Conservation (phyloP, 2,797 vertebrate species). For the Neosalanx taihuensis region DNA sequence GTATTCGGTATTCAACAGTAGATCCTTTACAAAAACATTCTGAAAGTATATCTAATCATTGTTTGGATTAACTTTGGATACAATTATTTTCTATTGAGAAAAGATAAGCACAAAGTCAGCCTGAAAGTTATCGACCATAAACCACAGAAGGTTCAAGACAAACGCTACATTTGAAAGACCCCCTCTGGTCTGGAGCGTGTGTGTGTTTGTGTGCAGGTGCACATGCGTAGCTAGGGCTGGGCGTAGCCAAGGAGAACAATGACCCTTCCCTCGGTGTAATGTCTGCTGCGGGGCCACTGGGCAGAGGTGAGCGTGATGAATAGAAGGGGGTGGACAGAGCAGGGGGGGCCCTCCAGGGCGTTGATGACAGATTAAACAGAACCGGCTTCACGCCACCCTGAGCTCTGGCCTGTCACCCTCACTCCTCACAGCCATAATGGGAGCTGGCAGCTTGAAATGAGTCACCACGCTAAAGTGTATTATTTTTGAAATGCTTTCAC, state of each 20-base stretch:
- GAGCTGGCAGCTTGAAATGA: constrained; percentile 98
- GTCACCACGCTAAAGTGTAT: constrained; percentile 93
- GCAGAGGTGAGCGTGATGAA: constrained; percentile 87
- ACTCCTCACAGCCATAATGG: constrained; percentile 90
- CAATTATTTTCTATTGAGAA: background rate
- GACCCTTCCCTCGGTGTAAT: constrained; percentile 68
- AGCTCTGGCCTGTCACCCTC: constrained; percentile 88
- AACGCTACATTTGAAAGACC: background rate
- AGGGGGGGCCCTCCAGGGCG: constrained; percentile 89
- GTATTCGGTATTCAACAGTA: too few relatives aligned
- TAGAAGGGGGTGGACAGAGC: constrained; percentile 61
- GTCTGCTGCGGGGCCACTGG: constrained; percentile 75
- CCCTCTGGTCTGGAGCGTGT: background rate
- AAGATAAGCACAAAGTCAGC: constrained; percentile 8
- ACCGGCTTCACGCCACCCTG: constrained; percentile 76
- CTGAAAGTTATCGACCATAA: constrained; percentile 27
- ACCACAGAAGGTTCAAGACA: background rate
- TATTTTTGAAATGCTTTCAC: constrained; percentile 99
- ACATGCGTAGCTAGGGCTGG: background rate
- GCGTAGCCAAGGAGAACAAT: constrained; percentile 50
- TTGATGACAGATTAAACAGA: constrained; percentile 99
- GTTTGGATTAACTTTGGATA: constrained; percentile 2
- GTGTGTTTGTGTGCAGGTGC: background rate
- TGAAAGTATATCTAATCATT: background rate
- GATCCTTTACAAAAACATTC: too few relatives aligned